Base-by-base conservation (phyloP, 2,888 invertebrate genomes). In the Catocala nupta region DNA sequence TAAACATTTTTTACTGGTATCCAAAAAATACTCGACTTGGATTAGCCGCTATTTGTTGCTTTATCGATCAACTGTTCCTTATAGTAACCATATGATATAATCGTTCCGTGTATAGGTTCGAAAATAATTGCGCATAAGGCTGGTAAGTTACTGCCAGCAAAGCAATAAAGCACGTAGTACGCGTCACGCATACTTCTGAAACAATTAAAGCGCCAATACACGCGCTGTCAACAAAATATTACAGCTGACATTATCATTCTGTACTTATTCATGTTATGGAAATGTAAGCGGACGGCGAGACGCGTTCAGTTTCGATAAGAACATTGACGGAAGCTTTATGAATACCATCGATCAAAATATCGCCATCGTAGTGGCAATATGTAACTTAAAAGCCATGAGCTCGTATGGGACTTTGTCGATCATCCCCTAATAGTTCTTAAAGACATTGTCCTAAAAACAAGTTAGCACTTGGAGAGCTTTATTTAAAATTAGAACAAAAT, bases 271-370 rank as follows among this genome's bases (percentile, higher is more conserved):
- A 44, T 11, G 44, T 44, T 44, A 44, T 44, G 44, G 11, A 44
- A 44, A 44, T 44, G 44, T 44, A 44, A n/a, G 44, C 44, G 44
- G 44, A 44, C 44, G 44, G 5, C n/a, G 44, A 39, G 36, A 39
- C 36, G 36, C 8, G 36, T 39, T 39, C 6, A 39, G 36, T 39
- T 39, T 39, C 2, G 36, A 39, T 39, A 39, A 39, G 8, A 39
- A 39, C 8, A 9, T 39, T 39, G 8, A 39, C 9, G 36, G 36
- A 39, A 39, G 9, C 36, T 7, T 4, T 16, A 16, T 25, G 4
- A 25, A 25, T 25, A 25, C 25, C 4, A 9, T 39, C 6, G 36
- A 39, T 39, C 36, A 39, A 39, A 39, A 39, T 39, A 39, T 39
- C 8, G 9, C 25, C 25, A 25, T 25, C 25, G 25, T 25, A 25